Percentiles rank a stretch among this genome's conserved stretches.
Conservation (phyloP, 2,797 vertebrate genomes). For the Hozukius guyotensis region DNA sequence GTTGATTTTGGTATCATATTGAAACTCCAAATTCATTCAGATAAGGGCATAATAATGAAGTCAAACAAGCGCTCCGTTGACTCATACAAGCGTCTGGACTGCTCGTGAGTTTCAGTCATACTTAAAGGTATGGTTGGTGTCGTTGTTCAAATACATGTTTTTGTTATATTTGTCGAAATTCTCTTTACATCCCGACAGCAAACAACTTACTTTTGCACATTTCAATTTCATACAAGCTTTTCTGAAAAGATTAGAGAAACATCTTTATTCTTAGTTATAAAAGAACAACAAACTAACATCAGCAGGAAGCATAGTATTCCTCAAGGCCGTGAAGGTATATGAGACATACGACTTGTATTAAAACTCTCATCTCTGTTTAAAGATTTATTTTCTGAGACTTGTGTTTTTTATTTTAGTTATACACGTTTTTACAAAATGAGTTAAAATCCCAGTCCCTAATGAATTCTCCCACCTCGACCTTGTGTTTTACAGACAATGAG, state of each 20-base stretch:
- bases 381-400: background rate
- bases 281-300: background rate
- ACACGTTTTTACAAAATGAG: background rate
- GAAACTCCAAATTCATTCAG: too few species aligned
- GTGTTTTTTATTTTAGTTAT: background rate
- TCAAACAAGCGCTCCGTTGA: too few species aligned
- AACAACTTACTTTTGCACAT: background rate
- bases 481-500: slow-evolving; percentile 86
- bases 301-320: background rate
- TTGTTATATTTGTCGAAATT: too few species aligned
- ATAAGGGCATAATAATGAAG: too few species aligned
- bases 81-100: too few species aligned
- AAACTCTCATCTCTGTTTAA: background rate
- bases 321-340: background rate
- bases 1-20: too few species aligned
- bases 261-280: background rate
- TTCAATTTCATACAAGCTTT: background rate
- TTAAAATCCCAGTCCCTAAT: background rate
- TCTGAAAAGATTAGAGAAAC: background rate
- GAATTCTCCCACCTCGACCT: background rate
- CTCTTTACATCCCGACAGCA: background rate
- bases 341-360: background rate
- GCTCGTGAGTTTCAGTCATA: too few species aligned
- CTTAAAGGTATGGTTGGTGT: too few species aligned
- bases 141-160: too few species aligned